Percentiles rank a stretch among this genome's conserved stretches.
These are phyloP conservation scores for Odontothrips loti DNA, from an alignment of 2,888 invertebrate species.

Conservation along the genomic window DNA sequence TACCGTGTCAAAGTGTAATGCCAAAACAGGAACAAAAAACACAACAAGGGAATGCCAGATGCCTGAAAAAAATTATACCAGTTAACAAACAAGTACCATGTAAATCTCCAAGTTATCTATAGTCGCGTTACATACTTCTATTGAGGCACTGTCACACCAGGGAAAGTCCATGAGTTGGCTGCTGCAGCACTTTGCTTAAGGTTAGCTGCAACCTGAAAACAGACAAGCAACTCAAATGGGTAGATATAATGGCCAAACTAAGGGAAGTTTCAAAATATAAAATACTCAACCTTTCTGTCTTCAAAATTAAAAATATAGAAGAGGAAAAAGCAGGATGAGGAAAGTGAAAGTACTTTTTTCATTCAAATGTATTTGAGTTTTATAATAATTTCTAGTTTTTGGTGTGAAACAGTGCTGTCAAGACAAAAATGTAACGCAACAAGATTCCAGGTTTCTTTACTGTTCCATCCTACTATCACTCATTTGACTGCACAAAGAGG, in stretches of 20 bases:
- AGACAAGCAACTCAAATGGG: conserved; percentile 12
- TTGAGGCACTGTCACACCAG: not conserved
- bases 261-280: too few relatives aligned
- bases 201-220: conserved; percentile 11
- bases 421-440: conserved; percentile 14
- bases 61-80: conserved; percentile 45
- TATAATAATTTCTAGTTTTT: not conserved
- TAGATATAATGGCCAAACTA: conserved; percentile 27
- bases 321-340: too few relatives aligned
- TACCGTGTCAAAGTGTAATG: conserved; percentile 27
- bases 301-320: not conserved
- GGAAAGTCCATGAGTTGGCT: conserved; percentile 11
- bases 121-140: conserved; percentile 27
- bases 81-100: not conserved
- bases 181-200: not conserved
- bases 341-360: not conserved
- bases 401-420: conserved; percentile 9
- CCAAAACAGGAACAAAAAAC: conserved; percentile 51
- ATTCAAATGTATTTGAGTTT: not conserved
- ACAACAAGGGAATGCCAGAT: conserved; percentile 62
- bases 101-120: not conserved
- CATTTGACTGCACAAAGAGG: too few relatives aligned
- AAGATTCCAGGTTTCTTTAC: not conserved
- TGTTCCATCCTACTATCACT: too few relatives aligned
- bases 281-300: too few relatives aligned